Conservation (phyloP, 2,797 vertebrate genomes). For the Podarcis siculus region DNA sequence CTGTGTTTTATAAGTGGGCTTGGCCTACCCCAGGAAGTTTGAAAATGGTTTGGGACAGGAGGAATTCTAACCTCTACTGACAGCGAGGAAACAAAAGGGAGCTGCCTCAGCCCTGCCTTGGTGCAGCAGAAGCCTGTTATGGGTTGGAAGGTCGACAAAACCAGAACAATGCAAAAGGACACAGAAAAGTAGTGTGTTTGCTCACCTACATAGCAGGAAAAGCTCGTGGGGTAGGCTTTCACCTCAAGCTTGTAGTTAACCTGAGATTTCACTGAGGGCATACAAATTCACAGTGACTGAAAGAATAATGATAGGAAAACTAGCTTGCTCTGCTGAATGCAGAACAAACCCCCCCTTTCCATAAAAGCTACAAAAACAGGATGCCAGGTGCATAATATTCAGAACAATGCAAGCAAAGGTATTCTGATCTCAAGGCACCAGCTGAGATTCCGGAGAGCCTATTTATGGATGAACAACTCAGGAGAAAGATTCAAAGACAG, state of each 20-base stretch:
- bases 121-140: slow-evolving; percentile 38
- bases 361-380: slow-evolving; percentile 10
- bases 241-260: slow-evolving; percentile 41
- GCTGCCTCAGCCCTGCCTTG: slow-evolving; percentile 49
- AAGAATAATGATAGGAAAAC: background rate
- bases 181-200: slow-evolving; percentile 29
- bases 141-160: slow-evolving; percentile 40
- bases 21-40: slow-evolving; percentile 64
- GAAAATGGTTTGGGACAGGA: slow-evolving; percentile 57
- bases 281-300: background rate
- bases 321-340: slow-evolving; percentile 13
- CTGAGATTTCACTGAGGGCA: slow-evolving; percentile 33
- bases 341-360: slow-evolving; percentile 31
- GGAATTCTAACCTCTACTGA: slow-evolving; percentile 56
- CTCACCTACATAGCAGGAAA: slow-evolving; percentile 39
- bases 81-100: slow-evolving; percentile 52
- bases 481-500: background rate
- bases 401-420: background rate
- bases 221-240: slow-evolving; percentile 11
- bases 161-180: slow-evolving; percentile 13
- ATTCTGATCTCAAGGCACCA: background rate
- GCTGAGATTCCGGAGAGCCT: background rate
- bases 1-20: slow-evolving; percentile 70
- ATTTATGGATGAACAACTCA: background rate
- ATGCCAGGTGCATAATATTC: slow-evolving; percentile 2